Conservation (phyloP, 2,113 vertebrate species). For the Phocoena sinus region DNA sequence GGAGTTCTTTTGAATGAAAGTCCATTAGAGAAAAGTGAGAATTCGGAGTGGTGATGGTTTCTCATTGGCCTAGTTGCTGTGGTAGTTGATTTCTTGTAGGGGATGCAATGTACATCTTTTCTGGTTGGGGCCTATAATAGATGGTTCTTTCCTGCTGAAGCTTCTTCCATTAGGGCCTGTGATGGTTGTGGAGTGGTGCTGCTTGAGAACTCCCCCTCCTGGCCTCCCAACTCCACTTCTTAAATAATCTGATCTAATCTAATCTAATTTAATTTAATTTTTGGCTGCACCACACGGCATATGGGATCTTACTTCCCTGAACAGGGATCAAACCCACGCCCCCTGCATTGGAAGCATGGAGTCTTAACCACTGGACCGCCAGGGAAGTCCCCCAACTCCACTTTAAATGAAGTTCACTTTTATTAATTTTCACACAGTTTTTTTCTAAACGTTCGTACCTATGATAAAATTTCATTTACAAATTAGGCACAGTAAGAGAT, state of each 20-base stretch:
- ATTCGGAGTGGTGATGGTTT: neutral
- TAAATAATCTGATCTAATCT: too few relatives aligned
- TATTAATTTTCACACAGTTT: neutral
- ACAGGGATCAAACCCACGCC: neutral
- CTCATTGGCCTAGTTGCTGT: neutral
- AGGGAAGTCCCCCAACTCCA: neutral
- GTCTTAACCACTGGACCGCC: neutral
- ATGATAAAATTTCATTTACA: neutral
- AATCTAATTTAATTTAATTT: too few relatives aligned
- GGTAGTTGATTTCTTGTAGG: neutral
- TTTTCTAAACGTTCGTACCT: neutral
- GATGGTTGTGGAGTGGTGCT: too few relatives aligned
- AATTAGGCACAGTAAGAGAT: neutral
- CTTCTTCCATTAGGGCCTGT: too few relatives aligned
- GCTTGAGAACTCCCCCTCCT: too few relatives aligned
- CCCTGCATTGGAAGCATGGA: neutral
- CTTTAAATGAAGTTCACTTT: neutral
- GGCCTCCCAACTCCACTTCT: neutral
- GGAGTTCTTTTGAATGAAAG: neutral
- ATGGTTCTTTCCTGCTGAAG: too few relatives aligned
- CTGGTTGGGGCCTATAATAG: too few relatives aligned
- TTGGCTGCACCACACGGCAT: too few relatives aligned
- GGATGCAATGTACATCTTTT: neutral
- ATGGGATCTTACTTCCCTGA: neutral
- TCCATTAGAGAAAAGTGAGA: neutral